Evolutionary conservation across 2,797 vertebrate species (phyloP), one percentile per base, ranked within the genome.

Genomic region (Acestrorhynchus altus): DNA sequence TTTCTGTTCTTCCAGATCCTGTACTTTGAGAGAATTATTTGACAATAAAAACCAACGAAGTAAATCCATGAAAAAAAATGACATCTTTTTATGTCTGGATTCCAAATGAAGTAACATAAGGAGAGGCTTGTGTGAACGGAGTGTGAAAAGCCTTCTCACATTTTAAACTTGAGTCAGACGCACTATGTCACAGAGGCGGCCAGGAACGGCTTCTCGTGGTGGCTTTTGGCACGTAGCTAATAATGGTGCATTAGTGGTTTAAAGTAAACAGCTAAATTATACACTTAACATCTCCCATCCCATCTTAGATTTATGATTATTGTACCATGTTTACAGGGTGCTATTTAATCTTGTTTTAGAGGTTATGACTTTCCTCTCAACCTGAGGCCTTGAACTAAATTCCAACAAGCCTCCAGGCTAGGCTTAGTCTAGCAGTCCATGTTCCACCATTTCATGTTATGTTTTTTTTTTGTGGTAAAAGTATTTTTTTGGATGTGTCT

Each of bases 71-170:
- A 35, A 74, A 77, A n/a, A 78, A 66, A 56, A 15, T 10, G 63
- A 8, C n/a, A n/a, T 78, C 24, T 86, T 80, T n/a, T 84, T 72
- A 77, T 87, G 83, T 86, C 28, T 28, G 11, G 22, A 74, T 70
- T 73, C 28, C 28, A 8, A 28, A 80, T 68, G 57, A 60, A 35
- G 57, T 60, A 11, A 51, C 70, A 49, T 49, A 39, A 40, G 28
- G 44, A 46, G 18, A 12, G 1, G 31, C 54, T 60, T 74, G 26
- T 39, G 51, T 40, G 77, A 73, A 78, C 46, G 24, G 12, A 26
- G 20, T 65, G 49, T 39, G 20, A 28, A 47, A 20, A 73, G 31
- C 67, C 35, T 78, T 74, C 59, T 60, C 57, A 60, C 63, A 46
- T 65, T 65, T 60, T 18, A 60, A 60, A 60, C 16, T 8, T 35